Evolutionary conservation across 1,140 invertebrate species (phyloP).

Genomic region (Leptopilina clavipes): DNA sequence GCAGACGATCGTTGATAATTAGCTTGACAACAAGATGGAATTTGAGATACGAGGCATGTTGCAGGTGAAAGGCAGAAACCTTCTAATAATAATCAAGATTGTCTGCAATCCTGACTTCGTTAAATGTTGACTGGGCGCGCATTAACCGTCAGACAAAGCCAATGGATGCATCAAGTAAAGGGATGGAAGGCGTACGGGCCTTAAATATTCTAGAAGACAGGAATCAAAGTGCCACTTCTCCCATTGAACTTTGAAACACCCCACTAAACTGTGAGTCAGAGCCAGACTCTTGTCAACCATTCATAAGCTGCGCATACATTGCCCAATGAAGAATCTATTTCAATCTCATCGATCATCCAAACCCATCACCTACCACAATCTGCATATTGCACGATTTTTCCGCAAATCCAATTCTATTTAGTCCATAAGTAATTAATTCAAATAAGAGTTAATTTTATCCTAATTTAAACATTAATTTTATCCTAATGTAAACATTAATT

Average conservation of each 20-base stretch:
- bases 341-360: slow-evolving; percentile 54
- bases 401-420: too few species aligned
- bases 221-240: slow-evolving; percentile 49
- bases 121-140: slow-evolving; percentile 19
- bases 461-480: too few species aligned
- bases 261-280: slow-evolving; percentile 46
- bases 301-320: slow-evolving; percentile 32
- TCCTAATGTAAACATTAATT: too few species aligned
- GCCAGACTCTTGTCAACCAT: slow-evolving; percentile 50
- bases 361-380: background rate
- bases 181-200: slow-evolving; percentile 41
- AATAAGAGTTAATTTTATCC: too few species aligned
- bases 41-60: background rate
- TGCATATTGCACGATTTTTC: too few species aligned
- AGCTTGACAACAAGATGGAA: background rate
- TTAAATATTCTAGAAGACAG: slow-evolving; percentile 62
- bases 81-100: slow-evolving; percentile 16
- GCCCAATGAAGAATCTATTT: slow-evolving; percentile 45
- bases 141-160: slow-evolving; percentile 45
- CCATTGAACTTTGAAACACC: slow-evolving; percentile 51
- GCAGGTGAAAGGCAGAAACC: slow-evolving; percentile 28
- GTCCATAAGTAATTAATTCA: too few species aligned
- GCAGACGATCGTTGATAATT: background rate
- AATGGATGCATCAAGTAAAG: slow-evolving; percentile 43
- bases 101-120: slow-evolving; percentile 10